Conservation (phyloP, 2,797 vertebrate genomes). For the Sebastes variabilis region DNA sequence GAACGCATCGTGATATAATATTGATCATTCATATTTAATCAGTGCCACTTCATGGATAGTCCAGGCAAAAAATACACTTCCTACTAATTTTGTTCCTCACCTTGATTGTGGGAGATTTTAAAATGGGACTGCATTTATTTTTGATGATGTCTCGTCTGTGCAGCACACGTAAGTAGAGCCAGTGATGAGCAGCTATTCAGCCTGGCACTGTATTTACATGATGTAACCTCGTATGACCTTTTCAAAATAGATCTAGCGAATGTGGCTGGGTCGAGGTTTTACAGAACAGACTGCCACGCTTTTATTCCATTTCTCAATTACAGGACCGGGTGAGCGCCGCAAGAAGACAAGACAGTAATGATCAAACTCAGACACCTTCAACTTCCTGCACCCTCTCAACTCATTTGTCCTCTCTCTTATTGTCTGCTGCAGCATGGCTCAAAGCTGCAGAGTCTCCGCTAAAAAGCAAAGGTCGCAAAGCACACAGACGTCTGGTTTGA, state of each 20-base stretch:
- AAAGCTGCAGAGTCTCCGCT: constrained; percentile 17
- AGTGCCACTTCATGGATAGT: not conserved
- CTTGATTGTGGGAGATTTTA: constrained; percentile 10
- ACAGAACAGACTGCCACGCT: not conserved
- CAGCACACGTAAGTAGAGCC: not conserved
- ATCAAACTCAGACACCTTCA: constrained; percentile 7
- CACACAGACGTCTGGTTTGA: not conserved
- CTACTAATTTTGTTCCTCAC: not conserved
- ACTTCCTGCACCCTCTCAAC: constrained; percentile 14
- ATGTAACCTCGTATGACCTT: constrained; percentile 8
- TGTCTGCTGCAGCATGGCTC: not conserved
- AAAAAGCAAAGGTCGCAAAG: constrained; percentile 11
- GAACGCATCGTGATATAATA: not conserved
- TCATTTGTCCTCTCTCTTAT: not conserved
- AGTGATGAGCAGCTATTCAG: constrained; percentile 9
- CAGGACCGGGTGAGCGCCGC: not conserved
- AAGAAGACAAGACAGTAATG: constrained; percentile 9
- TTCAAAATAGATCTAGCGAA: not conserved
- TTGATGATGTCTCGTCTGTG: not conserved
- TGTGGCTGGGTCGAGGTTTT: not conserved
- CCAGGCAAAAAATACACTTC: not conserved
- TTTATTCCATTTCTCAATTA: constrained; percentile 7
- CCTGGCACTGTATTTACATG: not conserved
- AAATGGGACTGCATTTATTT: not conserved
- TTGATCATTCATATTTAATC: not conserved